Percentiles rank a stretch among this genome's conserved stretches.
Evolutionary conservation across 2,113 vertebrate genomes (phyloP).

Genomic region (Puntigrus tetrazona): DNA sequence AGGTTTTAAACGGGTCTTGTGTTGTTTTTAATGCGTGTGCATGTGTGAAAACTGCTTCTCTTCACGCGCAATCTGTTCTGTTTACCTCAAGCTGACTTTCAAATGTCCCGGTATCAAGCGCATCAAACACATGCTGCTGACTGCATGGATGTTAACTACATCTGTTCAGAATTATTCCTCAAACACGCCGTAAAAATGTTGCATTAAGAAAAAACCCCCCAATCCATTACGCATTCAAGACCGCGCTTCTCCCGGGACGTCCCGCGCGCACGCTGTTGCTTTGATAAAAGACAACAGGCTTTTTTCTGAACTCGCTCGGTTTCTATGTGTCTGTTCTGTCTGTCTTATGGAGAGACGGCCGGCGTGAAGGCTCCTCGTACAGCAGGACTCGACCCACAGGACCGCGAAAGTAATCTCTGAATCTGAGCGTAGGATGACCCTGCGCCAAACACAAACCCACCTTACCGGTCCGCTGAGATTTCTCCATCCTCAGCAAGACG

Average conservation of each 20-base stretch:
- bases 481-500: slow-evolving; percentile 10
- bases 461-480: slow-evolving; percentile 7
- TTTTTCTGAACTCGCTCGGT: slow-evolving; percentile 52
- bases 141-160: slow-evolving; percentile 23
- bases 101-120: slow-evolving; percentile 39
- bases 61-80: neutral
- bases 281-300: slow-evolving; percentile 39
- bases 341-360: slow-evolving; percentile 31
- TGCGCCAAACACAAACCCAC: neutral
- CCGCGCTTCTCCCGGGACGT: neutral
- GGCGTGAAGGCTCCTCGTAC: neutral
- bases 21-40: neutral
- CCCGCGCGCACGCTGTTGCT: slow-evolving; percentile 40
- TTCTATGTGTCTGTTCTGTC: slow-evolving; percentile 23
- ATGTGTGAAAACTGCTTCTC: neutral
- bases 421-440: neutral
- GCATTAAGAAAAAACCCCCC: slow-evolving; percentile 19
- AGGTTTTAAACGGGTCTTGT: neutral
- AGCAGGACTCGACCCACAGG: neutral
- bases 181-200: slow-evolving; percentile 24
- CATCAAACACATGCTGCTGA: slow-evolving; percentile 16
- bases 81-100: slow-evolving; percentile 41
- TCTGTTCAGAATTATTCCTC: slow-evolving; percentile 41
- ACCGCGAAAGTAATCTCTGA: slow-evolving; percentile 11
- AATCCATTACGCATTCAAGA: slow-evolving; percentile 17